Evolutionary conservation across 2,888 invertebrate species (phyloP), one percentile per base, ranked within the genome.

Genomic region (Schizotus pectinicornis): DNA sequence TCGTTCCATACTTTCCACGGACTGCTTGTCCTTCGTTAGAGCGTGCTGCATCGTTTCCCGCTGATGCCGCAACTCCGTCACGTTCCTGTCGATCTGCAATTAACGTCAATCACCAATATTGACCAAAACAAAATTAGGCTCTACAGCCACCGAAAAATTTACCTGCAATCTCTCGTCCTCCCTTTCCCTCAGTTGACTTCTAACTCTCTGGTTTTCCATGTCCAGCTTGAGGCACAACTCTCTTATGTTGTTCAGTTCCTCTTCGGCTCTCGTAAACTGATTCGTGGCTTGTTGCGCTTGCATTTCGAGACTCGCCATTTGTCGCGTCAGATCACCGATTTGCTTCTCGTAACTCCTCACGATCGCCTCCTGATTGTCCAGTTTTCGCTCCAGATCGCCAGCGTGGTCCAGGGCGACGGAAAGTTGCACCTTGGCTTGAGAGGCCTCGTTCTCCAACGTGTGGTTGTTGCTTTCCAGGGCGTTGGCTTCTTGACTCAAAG

Each of bases 381-480:
- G 68, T 74, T 87, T 85, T 56, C 84, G 81, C 78, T 92, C 90
- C 38, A 92, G 80, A 66, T 82, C 84, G 55, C 83, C 76, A 46
- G 91, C 82, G 68, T 85, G 84, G 67, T 84, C 83, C 61, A 84
- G 81, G 7, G 86, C 82, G 30, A 84, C 83, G 6, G 76, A 76
- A 36, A 84, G 72, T 71, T 82, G 81, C 1, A 81, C 81, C 71
- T 87, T 87, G 56, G 87, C 86, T 67, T 91, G 89, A 5, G 86
- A 85, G 1, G 90, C 88, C 79, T 91, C 90, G 65, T 84, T 86
- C 77, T 92, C 92, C 63, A 92, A 81, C 49, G 89, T 89, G 72
- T 91, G 90, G 77, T 92, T 92, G 63, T 86, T 92, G 67, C 85
- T 90, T 80, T 92, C 92, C 62, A 92, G 79, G 58, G 86, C 83